Percentiles rank a stretch among this genome's conserved stretches.
phyloP scores from a whole-genome alignment of 2,113 vertebrate genomes.

The Ceyx margarethae region DNA sequence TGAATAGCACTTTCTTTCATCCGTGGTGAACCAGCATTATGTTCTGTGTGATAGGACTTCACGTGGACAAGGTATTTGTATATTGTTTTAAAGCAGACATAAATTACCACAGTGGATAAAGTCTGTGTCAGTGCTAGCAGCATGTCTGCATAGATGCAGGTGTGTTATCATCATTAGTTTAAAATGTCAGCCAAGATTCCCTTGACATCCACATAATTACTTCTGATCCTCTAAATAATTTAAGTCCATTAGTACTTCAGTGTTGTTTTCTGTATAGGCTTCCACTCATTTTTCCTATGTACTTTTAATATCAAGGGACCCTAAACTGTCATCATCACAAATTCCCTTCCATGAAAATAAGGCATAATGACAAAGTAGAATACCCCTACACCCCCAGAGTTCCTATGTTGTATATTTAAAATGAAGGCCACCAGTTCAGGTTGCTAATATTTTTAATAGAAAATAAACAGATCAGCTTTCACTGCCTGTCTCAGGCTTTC shows the following conservation, averaged over 20 bases:
- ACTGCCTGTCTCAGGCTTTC: background rate
- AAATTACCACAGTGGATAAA: background rate
- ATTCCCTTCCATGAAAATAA: background rate
- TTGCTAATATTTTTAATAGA: background rate
- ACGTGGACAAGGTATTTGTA: background rate
- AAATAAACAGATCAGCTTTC: background rate
- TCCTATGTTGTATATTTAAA: background rate
- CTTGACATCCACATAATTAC: background rate
- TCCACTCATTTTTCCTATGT: background rate
- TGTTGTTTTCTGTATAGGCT: background rate
- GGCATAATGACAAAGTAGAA: background rate
- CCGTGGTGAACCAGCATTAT: background rate
- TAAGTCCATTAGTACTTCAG: background rate
- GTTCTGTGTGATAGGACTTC: background rate
- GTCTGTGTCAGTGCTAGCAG: background rate
- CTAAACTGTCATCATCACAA: background rate
- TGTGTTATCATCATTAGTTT: background rate
- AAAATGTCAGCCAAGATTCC: background rate
- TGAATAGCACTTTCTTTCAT: background rate
- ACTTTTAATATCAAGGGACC: background rate
- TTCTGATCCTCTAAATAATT: background rate
- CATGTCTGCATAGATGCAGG: background rate
- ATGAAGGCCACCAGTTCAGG: background rate
- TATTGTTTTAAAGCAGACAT: background rate
- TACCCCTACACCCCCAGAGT: accelerated